A percentile compares a stretch with the other conserved stretches of the same genome.
Conservation (phyloP, 2,888 invertebrate genomes). For the Synanthedon tipuliformis region DNA sequence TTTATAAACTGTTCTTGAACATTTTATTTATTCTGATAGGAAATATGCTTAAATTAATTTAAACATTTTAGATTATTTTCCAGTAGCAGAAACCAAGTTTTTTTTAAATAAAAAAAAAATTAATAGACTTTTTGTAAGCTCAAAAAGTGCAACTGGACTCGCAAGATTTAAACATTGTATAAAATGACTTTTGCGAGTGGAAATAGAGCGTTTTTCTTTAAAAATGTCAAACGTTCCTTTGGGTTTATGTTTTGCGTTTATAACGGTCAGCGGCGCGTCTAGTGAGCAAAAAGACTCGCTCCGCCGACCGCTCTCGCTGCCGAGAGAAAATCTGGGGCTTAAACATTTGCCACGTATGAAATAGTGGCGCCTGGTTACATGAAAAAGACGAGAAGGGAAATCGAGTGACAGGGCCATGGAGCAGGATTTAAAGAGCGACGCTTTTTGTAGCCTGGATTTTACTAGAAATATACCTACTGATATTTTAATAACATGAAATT, state of each 20-base stretch:
- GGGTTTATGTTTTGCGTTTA: conserved; percentile 68
- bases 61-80: too few species aligned
- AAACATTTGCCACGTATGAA: conserved; percentile 69
- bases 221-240: conserved; percentile 66
- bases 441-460: conserved; percentile 59
- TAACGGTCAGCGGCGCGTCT: conserved; percentile 60
- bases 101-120: too few species aligned
- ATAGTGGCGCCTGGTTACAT: conserved; percentile 68
- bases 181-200: conserved; percentile 19
- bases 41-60: too few species aligned
- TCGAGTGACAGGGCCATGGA: conserved; percentile 65
- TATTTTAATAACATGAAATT: too few species aligned
- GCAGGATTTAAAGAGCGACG: conserved; percentile 60
- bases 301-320: conserved; percentile 55
- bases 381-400: conserved; percentile 69
- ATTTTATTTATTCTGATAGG: too few species aligned
- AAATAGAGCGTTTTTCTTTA: conserved; percentile 61
- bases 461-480: neutral
- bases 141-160: conserved; percentile 32
- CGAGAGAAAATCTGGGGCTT: conserved; percentile 68
- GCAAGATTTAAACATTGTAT: neutral
- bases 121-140: neutral
- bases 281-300: conserved; percentile 51
- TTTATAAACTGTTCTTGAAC: too few species aligned
- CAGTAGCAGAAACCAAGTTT: too few species aligned